phyloP scores from a whole-genome alignment of 2,888 invertebrate species.

The Neoitamus cyanurus region DNA sequence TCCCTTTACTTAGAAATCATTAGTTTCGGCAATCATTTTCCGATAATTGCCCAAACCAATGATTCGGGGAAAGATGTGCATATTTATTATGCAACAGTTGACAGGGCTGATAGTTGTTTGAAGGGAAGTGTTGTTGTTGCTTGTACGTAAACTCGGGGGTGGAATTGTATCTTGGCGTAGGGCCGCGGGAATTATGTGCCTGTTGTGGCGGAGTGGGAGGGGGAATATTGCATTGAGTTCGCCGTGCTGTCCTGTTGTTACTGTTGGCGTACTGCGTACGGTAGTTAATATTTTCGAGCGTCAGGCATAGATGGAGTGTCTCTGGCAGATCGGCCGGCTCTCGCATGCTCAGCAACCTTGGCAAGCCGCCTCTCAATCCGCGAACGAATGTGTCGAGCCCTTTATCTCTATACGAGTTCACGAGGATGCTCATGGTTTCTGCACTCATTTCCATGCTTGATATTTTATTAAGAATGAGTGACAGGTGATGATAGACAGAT shows the following conservation, averaged over 20 bases:
- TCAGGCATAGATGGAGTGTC: conserved; percentile 42
- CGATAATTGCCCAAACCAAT: too few relatives aligned
- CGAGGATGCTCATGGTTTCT: conserved; percentile 34
- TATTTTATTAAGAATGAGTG: conserved; percentile 40
- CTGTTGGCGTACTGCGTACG: conserved; percentile 38
- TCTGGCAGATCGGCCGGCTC: conserved; percentile 45
- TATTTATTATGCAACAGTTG: too few relatives aligned
- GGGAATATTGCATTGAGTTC: too few relatives aligned
- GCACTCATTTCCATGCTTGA: conserved; percentile 33
- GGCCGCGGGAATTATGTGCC: too few relatives aligned
- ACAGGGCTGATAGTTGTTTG: neutral
- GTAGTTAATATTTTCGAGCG: conserved; percentile 37
- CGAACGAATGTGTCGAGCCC: conserved; percentile 45
- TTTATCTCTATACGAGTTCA: conserved; percentile 43
- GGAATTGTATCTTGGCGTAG: too few relatives aligned
- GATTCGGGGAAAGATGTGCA: too few relatives aligned
- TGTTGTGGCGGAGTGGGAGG: too few relatives aligned
- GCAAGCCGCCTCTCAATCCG: conserved; percentile 34
- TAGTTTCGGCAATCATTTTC: too few relatives aligned
- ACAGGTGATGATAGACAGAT: conserved; percentile 40
- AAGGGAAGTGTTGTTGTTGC: neutral
- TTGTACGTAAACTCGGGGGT: neutral
- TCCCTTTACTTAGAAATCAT: too few relatives aligned
- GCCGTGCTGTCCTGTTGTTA: conserved; percentile 19
- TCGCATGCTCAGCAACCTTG: conserved; percentile 31